Evolutionary conservation across 2,888 invertebrate species (phyloP).

Genomic region (Chesias legatella): DNA sequence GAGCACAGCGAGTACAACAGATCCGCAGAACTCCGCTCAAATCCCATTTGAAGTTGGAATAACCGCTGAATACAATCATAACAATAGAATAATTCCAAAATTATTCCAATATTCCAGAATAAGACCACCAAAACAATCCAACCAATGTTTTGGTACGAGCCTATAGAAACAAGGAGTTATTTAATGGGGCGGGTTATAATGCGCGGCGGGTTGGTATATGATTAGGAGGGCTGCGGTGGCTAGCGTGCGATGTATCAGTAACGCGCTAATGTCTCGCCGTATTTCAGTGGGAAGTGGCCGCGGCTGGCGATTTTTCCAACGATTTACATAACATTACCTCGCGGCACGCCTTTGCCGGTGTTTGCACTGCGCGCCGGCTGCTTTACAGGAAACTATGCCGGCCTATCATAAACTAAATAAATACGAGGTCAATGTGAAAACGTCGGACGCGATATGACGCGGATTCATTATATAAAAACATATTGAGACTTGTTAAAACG

Average conservation of each 20-base stretch:
- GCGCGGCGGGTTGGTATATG: constrained; percentile 1
- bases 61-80: background rate
- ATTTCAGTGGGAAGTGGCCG: constrained; percentile 18
- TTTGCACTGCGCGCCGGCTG: background rate
- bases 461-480: too few species aligned
- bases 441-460: too few species aligned
- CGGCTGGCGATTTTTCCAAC: constrained; percentile 17
- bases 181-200: constrained; percentile 3
- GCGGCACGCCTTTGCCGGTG: constrained; percentile 9
- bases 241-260: constrained; percentile 24
- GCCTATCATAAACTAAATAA: background rate
- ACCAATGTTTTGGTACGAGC: constrained; percentile 6
- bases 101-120: too few species aligned
- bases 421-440: too few species aligned
- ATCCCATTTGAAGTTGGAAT: too few species aligned
- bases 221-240: constrained; percentile 5
- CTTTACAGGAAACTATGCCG: background rate
- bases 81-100: background rate
- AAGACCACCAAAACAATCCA: too few species aligned
- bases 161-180: constrained; percentile 7
- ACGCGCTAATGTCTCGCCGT: constrained; percentile 19
- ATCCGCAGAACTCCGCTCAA: too few species aligned
- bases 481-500: too few species aligned
- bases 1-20: too few species aligned
- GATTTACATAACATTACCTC: constrained; percentile 26